These are phyloP conservation scores for Teleogryllus oceanicus DNA, from an alignment of 2,888 invertebrate genomes.

Conservation along the genomic window DNA sequence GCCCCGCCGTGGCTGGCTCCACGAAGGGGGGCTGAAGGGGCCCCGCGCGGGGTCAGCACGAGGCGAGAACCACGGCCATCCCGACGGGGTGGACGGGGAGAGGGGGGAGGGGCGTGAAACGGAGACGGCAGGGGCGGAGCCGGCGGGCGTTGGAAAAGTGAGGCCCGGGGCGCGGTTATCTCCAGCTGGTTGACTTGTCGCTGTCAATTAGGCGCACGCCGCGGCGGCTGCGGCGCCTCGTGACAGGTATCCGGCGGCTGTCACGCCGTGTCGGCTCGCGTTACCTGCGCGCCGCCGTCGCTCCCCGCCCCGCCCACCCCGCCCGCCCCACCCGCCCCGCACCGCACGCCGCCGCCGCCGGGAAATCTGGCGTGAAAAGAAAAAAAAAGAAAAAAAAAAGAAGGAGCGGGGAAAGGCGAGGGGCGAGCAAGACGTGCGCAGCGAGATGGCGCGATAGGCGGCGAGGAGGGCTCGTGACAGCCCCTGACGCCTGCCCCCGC, in stretches of 20 bases:
- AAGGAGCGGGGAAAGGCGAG: background rate
- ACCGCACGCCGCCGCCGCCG: background rate
- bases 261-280: slow-evolving; percentile 31
- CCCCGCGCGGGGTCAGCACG: background rate
- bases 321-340: too few relatives aligned
- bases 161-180: slow-evolving; percentile 46
- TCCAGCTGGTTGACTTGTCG: slow-evolving; percentile 50
- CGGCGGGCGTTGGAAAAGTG: background rate
- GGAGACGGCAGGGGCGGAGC: background rate
- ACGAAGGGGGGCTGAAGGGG: background rate
- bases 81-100: background rate
- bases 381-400: background rate
- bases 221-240: slow-evolving; percentile 33
- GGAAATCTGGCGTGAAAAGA: slow-evolving; percentile 27
- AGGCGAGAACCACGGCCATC: background rate
- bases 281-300: slow-evolving; percentile 27
- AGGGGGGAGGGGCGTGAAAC: background rate
- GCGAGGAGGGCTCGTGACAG: slow-evolving; percentile 2
- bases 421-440: background rate
- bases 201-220: slow-evolving; percentile 48
- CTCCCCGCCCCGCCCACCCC: background rate
- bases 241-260: slow-evolving; percentile 33
- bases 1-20: slow-evolving; percentile 21
- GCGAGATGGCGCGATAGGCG: background rate
- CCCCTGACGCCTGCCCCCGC: background rate